A percentile compares a stretch with the other conserved stretches of the same genome.
Evolutionary conservation across 2,113 vertebrate genomes (phyloP).

Genomic region (Tiliqua scincoides): DNA sequence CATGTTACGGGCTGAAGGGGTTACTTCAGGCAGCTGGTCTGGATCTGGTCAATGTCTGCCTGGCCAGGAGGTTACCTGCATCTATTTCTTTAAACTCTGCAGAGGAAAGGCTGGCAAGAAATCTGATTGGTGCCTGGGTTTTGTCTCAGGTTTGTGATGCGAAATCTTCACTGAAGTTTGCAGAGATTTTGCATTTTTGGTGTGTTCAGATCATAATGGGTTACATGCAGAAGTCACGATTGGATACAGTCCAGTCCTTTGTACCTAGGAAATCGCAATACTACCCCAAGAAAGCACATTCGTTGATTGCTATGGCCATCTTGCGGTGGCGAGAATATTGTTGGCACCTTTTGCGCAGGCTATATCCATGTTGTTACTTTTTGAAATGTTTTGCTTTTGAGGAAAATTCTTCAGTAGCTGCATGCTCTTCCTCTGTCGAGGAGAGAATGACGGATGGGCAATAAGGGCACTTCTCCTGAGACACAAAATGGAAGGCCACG

Average conservation of each 20-base stretch:
- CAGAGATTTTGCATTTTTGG: background rate
- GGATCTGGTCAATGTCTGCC: background rate
- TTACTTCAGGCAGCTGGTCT: background rate
- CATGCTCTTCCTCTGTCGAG: background rate
- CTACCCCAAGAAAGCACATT: background rate
- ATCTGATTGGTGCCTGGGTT: background rate
- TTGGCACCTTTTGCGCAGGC: background rate
- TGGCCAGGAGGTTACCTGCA: background rate
- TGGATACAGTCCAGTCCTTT: background rate
- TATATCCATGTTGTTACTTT: background rate
- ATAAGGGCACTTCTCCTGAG: background rate
- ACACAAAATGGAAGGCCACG: background rate
- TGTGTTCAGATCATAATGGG: no score
- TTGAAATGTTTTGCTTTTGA: background rate
- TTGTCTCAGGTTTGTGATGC: background rate
- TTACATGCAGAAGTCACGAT: no score
- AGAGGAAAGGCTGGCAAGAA: background rate
- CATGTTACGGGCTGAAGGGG: no score
- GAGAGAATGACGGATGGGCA: background rate
- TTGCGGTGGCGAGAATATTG: background rate
- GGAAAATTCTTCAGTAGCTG: background rate
- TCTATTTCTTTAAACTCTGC: background rate
- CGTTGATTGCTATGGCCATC: background rate
- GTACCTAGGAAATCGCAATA: background rate
- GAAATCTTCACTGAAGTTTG: background rate